phyloP scores from a whole-genome alignment of 2,113 vertebrate species.

The Macrotus californicus region DNA sequence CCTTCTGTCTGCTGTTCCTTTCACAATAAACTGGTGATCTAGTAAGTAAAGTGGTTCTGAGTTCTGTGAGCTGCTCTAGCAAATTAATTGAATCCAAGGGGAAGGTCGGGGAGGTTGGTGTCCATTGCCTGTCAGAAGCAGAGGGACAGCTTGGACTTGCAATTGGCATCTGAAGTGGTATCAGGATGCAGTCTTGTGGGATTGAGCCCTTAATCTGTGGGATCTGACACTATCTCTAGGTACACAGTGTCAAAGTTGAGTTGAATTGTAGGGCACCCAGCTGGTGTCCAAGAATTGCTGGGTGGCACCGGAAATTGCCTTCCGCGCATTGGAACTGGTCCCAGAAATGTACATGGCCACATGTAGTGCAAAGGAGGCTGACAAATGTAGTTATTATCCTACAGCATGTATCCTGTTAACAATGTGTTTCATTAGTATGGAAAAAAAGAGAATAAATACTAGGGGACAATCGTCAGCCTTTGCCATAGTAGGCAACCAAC shows the following conservation, averaged over 20 bases:
- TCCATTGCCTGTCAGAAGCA: not conserved
- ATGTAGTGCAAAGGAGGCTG: not conserved
- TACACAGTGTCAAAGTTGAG: not conserved
- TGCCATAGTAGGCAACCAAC: not conserved
- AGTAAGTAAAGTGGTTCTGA: not conserved
- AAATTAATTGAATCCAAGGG: not conserved
- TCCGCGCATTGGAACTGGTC: not conserved
- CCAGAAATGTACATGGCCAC: not conserved
- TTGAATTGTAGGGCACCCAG: not conserved
- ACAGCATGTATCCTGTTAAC: not conserved
- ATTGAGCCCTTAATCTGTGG: not conserved
- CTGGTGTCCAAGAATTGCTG: not conserved
- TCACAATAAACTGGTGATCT: not conserved
- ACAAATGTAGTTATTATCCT: not conserved
- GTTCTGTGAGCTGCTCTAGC: not conserved
- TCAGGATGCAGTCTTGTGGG: not conserved
- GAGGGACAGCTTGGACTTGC: not conserved
- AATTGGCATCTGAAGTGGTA: not conserved
- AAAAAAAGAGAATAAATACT: not conserved
- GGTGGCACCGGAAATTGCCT: not conserved
- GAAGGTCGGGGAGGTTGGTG: not conserved
- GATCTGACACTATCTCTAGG: not conserved
- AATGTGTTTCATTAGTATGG: not conserved
- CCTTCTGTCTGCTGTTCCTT: not conserved
- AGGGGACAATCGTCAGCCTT: not conserved